Evolutionary conservation across 2,888 invertebrate species (phyloP), one percentile per base, ranked within the genome.

Genomic region (Euzophera pinguis): DNA sequence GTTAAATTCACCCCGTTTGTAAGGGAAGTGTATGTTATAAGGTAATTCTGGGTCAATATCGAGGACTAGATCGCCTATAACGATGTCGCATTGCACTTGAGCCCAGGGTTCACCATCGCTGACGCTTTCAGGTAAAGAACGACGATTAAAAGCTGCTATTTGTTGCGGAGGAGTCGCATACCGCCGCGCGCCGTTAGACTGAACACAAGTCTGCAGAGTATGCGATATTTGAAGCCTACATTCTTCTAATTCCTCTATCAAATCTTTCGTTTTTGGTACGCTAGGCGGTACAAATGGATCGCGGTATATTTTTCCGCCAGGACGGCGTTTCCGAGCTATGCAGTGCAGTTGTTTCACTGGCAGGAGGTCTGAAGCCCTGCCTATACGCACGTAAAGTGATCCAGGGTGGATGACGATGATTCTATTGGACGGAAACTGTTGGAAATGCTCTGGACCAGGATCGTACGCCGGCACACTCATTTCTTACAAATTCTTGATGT

Each of bases 391-490:
- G 78, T 97, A 95, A 47, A 95, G 92, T 0, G 98, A 98, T 6
- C 98, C 98, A 14, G 98, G 98, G 75, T 98, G 98, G 53, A 98
- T 97, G n/a, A 98, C 95, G 55, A 99, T 95, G 39, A 97, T 95
- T 56, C 95, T 94, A 67, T 95, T 94, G 0, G 96, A 94, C 66
- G 95, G 94, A 59, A 94, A 92, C 77, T 94, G 93, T 88, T 94
- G 81, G 58, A 91, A 91, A 60, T 82, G 84, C 54, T 86, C 88
- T 29, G 84, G 79, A 16, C 75, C 81, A 43, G 84, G 71, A 58
- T 91, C 90, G 54, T 82, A 75, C 3, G 78, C 66, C 57, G 81
- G 81, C 73, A 75, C 72, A 73, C 78, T 85, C 82, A 85, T 87
- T 76, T 64, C 22, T 22, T 22, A 22, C 56, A 52, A 38, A 38